These are phyloP conservation scores for Sebastes taczanowskii DNA, from an alignment of 2,797 vertebrate species.

Conservation along the genomic window DNA sequence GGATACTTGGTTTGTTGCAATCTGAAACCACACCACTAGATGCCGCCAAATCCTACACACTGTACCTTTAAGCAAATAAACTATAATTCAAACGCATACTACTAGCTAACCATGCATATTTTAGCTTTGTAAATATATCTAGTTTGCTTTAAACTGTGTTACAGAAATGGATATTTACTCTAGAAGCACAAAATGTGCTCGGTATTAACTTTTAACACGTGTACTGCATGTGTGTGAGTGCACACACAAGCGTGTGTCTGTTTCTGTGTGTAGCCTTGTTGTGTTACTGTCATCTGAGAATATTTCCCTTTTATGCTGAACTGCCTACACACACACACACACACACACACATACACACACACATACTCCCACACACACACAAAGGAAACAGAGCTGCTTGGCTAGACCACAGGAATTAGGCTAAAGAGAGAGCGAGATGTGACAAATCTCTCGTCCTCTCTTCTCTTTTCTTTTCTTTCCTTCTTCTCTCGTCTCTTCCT, in stretches of 20 bases:
- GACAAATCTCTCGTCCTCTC: constrained; percentile 1
- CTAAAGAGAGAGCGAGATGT: constrained; percentile 18
- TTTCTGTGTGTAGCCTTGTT: constrained; percentile 5
- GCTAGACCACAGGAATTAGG: constrained; percentile 38
- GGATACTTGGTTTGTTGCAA: rapidly evolving
- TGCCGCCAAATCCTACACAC: not conserved
- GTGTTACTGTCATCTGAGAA: constrained; percentile 32
- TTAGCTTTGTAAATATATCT: not conserved
- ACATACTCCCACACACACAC: constrained; percentile 3
- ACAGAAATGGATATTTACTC: not conserved
- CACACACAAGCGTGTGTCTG: not conserved
- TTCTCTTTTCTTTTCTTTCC: not conserved
- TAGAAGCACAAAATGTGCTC: not conserved
- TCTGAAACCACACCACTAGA: not conserved
- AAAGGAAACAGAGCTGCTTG: constrained; percentile 18
- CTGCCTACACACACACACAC: constrained; percentile 1
- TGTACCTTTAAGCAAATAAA: not conserved
- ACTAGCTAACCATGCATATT: not conserved
- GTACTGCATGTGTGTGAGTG: not conserved
- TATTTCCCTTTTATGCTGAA: constrained; percentile 36
- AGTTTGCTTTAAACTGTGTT: not conserved
- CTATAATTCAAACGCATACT: not conserved
- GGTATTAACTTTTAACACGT: constrained; percentile 4
- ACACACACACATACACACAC: no score
- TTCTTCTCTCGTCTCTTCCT: not conserved